phyloP scores from a whole-genome alignment of 2,113 vertebrate species.

The Zosterops borbonicus region DNA sequence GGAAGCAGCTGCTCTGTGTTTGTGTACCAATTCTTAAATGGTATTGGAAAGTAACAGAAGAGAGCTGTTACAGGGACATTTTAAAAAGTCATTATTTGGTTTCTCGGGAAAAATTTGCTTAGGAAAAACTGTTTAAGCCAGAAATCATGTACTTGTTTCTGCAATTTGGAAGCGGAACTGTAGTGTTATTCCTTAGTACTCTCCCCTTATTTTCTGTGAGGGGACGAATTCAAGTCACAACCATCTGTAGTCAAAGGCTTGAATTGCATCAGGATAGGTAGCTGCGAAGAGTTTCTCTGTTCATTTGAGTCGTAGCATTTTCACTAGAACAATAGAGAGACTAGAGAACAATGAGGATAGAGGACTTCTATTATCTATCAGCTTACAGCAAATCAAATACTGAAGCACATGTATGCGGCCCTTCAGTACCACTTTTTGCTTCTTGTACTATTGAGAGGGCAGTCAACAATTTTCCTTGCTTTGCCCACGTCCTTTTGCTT shows the following conservation, averaged over 20 bases:
- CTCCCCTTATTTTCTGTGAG: not conserved
- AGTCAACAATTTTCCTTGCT: not conserved
- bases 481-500: not conserved
- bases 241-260: not conserved
- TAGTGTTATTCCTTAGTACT: not conserved
- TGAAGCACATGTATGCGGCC: accelerated
- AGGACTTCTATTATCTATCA: not conserved
- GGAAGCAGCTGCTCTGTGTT: not conserved
- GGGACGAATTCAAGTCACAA: not conserved
- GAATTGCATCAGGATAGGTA: not conserved
- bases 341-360: not conserved
- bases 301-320: not conserved
- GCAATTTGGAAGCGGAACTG: not conserved
- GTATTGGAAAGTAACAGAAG: not conserved
- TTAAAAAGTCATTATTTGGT: not conserved
- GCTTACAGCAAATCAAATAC: not conserved
- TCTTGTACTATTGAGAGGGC: not conserved
- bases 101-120: not conserved
- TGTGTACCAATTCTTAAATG: not conserved
- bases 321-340: not conserved
- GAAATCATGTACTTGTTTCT: not conserved
- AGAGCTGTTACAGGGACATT: not conserved
- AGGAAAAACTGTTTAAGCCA: not conserved
- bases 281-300: not conserved
- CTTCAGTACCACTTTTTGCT: not conserved